These are phyloP conservation scores for Pogonomyrmex barbatus DNA, from an alignment of 1,140 invertebrate genomes.

Conservation along the genomic window DNA sequence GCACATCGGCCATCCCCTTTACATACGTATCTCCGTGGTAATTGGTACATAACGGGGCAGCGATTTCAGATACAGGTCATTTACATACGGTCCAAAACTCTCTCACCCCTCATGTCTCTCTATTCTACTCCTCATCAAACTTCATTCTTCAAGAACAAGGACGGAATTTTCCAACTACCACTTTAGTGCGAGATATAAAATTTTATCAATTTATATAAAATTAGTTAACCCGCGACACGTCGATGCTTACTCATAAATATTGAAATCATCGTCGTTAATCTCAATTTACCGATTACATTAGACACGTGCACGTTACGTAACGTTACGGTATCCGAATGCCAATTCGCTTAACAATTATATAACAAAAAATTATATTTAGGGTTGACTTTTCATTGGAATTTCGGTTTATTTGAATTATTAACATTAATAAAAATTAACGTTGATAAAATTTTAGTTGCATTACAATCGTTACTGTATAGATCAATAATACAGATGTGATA, in stretches of 20 bases:
- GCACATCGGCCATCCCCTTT: constrained; percentile 67
- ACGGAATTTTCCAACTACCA: background rate
- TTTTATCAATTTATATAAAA: constrained; percentile 28
- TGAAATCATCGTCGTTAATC: background rate
- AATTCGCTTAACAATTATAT: constrained; percentile 33
- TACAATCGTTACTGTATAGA: background rate
- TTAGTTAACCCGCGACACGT: background rate
- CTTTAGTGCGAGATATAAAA: constrained; percentile 3
- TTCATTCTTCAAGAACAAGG: background rate
- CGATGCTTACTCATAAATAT: background rate
- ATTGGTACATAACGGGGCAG: constrained; percentile 74
- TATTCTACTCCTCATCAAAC: background rate
- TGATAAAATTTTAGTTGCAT: constrained; percentile 10
- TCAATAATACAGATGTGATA: constrained; percentile 11
- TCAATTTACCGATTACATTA: constrained; percentile 6
- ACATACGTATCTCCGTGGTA: constrained; percentile 69
- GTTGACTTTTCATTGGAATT: background rate
- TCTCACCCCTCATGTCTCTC: background rate
- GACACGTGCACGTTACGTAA: constrained; percentile 1
- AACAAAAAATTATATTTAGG: constrained; percentile 3
- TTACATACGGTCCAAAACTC: constrained; percentile 43
- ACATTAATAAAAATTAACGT: constrained; percentile 20
- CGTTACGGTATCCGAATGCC: background rate
- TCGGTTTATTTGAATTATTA: no score
- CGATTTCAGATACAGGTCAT: constrained; percentile 69